A percentile compares a stretch with the other conserved stretches of the same genome.
Evolutionary conservation across 2,797 vertebrate species (phyloP).

Genomic region (Potorous gilbertii): DNA sequence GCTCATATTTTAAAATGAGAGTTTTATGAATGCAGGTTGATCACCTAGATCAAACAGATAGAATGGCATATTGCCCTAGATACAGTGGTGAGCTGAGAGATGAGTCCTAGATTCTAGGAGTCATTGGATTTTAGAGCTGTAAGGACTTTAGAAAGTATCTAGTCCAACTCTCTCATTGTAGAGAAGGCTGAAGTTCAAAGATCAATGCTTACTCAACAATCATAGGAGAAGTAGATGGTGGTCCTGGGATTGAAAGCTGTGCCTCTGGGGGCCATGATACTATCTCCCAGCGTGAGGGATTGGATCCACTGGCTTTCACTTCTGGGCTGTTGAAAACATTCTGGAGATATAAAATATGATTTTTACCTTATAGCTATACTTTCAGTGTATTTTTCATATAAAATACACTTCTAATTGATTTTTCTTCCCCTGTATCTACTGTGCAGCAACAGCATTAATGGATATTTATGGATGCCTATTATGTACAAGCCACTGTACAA

Average conservation of each 20-base stretch:
- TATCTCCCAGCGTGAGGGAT: not conserved
- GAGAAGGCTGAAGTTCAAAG: not conserved
- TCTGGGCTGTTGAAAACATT: not conserved
- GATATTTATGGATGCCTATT: not conserved
- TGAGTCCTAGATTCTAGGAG: not conserved
- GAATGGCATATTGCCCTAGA: not conserved
- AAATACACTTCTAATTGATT: not conserved
- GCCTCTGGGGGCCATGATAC: not conserved
- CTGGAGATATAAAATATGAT: not conserved
- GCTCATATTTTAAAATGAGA: not conserved
- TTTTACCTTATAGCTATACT: not conserved
- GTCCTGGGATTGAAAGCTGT: not conserved
- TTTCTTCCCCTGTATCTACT: not conserved
- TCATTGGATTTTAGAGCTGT: not conserved
- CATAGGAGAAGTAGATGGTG: not conserved
- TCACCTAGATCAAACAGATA: not conserved
- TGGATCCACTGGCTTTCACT: not conserved
- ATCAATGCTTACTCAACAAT: not conserved
- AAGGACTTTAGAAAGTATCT: not conserved
- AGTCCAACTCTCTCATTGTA: not conserved
- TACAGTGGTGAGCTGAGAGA: not conserved
- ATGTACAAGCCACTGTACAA: not conserved
- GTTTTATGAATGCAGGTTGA: not conserved
- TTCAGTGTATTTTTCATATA: not conserved
- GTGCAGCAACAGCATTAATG: not conserved